These are phyloP conservation scores for Mimachlamys varia DNA, from an alignment of 2,888 invertebrate species.

Conservation along the genomic window DNA sequence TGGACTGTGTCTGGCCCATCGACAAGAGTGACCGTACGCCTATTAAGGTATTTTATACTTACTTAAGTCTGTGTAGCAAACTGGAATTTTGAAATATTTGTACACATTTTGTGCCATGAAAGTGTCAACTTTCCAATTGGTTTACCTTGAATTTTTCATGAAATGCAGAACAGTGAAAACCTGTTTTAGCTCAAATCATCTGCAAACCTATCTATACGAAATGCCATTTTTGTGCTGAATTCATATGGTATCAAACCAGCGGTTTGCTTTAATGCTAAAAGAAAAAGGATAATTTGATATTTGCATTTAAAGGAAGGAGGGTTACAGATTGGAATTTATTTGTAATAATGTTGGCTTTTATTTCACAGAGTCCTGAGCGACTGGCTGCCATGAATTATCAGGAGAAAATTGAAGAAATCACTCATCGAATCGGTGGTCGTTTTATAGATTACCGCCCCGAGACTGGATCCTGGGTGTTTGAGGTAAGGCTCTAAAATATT, in stretches of 20 bases:
- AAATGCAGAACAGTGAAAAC: no score
- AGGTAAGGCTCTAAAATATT: slow-evolving; percentile 82
- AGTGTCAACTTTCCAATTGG: no score
- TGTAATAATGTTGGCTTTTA: not conserved
- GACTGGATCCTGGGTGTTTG: slow-evolving; percentile 98
- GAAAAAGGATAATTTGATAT: not conserved
- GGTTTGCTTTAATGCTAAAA: no score
- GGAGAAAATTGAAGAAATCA: slow-evolving; percentile 91
- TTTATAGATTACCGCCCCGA: slow-evolving; percentile 97
- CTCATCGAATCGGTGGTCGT: slow-evolving; percentile 92
- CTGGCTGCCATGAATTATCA: slow-evolving; percentile 92
- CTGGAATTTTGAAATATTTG: no score
- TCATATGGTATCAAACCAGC: no score
- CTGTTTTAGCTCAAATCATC: no score
- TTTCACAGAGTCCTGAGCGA: slow-evolving; percentile 85
- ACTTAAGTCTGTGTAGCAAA: no score
- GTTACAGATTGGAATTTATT: not conserved
- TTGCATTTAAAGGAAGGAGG: not conserved
- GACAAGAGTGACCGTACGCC: slow-evolving; percentile 91
- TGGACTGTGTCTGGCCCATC: slow-evolving; percentile 96
- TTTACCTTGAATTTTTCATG: no score
- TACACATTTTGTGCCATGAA: no score
- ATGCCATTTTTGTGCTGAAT: no score
- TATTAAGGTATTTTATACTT: slow-evolving; percentile 85
- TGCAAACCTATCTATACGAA: no score